These are phyloP conservation scores for Hiodon tergisus DNA, from an alignment of 2,113 vertebrate genomes.

Conservation along the genomic window DNA sequence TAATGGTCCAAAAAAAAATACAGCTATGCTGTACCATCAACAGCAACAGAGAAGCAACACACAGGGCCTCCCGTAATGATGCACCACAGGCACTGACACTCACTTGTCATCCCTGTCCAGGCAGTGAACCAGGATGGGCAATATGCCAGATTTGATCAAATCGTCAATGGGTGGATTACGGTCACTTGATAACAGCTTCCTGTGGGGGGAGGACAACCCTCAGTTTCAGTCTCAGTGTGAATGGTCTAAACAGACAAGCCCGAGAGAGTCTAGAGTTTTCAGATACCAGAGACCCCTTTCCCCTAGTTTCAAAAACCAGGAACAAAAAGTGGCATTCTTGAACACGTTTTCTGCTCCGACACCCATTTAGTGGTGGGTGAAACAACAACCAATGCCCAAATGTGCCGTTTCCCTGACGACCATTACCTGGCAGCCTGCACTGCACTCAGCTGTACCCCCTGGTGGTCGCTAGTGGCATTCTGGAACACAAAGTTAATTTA, in stretches of 20 bases:
- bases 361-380: too few relatives aligned
- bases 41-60: background rate
- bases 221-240: background rate
- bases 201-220: slow-evolving; percentile 43
- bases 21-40: too few relatives aligned
- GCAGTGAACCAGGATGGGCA: slow-evolving; percentile 97
- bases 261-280: too few relatives aligned
- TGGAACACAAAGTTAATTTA: slow-evolving; percentile 43
- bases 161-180: slow-evolving; percentile 98
- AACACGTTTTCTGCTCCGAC: too few relatives aligned
- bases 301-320: too few relatives aligned
- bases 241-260: background rate
- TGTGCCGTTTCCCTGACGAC: too few relatives aligned
- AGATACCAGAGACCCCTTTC: too few relatives aligned
- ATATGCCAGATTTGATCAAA: slow-evolving; percentile 97
- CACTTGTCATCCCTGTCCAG: slow-evolving; percentile 99
- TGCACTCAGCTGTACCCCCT: slow-evolving; percentile 92
- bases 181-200: slow-evolving; percentile 97
- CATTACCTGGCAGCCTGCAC: slow-evolving; percentile 95
- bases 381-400: too few relatives aligned
- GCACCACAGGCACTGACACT: slow-evolving; percentile 44
- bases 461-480: slow-evolving; percentile 99
- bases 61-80: background rate
- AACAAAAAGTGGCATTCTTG: too few relatives aligned
- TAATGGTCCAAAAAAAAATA: too few relatives aligned